Evolutionary conservation across 2,888 invertebrate species (phyloP), one percentile per base, ranked within the genome.

Genomic region (Diaphora mendica): DNA sequence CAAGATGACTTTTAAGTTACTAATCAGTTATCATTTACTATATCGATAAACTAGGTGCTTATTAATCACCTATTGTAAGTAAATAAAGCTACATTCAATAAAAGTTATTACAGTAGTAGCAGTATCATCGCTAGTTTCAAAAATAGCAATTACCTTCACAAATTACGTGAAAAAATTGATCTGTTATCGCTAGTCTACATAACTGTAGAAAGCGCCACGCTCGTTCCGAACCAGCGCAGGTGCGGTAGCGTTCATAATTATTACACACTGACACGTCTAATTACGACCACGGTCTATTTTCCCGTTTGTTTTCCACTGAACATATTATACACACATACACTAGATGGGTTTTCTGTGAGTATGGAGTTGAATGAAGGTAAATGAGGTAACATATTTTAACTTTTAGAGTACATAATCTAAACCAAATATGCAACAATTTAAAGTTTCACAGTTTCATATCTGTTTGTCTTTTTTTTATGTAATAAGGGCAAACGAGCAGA

Each of bases 191-290:
- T 9, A 26, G 48, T 71, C 64, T 67, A 75, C 66, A 68, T 70
- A 71, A 33, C 39, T 30, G n/a, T 74, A 15, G 8, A 67, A 51
- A 11, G 42, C 13, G 42, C 11, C 1, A 2, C 68, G 39, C 20
- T 70, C 55, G 42, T 26, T 23, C 35, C 39, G 65, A 59, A 59
- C 64, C 64, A 55, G 74, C 78, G 72, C 85, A 85, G 86, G 85
- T 86, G 84, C 76, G 81, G 78, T 55, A 69, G 73, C 71, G 69
- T 76, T 84, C 83, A 80, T 86, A 84, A 83, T 84, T 84, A 85
- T 81, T 77, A 81, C 78, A 70, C 75, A 72, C 78, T 84, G 84
- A 86, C 80, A 81, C 70, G 75, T 84, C 80, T 83, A 83, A 84
- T 83, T 81, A 83, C 83, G 68, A 72, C 55, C 68, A 68, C 72